These are phyloP conservation scores for Orthosia gothica DNA, from an alignment of 2,888 invertebrate species.

Conservation along the genomic window DNA sequence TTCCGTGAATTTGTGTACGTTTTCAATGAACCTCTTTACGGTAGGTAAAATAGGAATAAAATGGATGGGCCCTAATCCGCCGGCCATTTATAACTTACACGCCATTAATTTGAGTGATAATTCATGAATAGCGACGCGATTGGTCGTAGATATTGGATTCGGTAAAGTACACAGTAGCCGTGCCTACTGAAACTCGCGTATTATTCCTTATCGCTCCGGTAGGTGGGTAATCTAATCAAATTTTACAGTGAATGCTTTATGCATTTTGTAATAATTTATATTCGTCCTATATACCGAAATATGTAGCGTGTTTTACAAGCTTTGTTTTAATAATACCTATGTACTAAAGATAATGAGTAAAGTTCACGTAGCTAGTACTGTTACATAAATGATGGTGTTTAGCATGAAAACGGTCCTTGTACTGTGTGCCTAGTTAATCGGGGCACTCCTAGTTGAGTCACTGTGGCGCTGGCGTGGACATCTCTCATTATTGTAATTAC, in stretches of 20 bases:
- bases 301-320: background rate
- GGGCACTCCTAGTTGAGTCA: conserved; percentile 50
- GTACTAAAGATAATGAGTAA: conserved; percentile 31
- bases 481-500: conserved; percentile 61
- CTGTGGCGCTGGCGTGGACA: conserved; percentile 11
- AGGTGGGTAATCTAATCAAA: conserved; percentile 77
- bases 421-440: conserved; percentile 37
- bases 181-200: conserved; percentile 68
- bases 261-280: conserved; percentile 58
- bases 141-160: conserved; percentile 85
- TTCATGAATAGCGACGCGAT: conserved; percentile 86
- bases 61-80: conserved; percentile 89
- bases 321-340: conserved; percentile 28
- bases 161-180: conserved; percentile 78
- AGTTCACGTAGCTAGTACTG: background rate
- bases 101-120: conserved; percentile 91
- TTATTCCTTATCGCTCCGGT: conserved; percentile 73
- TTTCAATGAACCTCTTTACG: conserved; percentile 91
- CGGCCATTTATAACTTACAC: conserved; percentile 91
- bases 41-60: conserved; percentile 91
- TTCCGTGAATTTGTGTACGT: conserved; percentile 91
- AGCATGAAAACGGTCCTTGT: conserved; percentile 14
- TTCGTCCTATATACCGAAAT: conserved; percentile 27
- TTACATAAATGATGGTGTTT: conserved; percentile 38
- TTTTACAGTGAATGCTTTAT: conserved; percentile 68